These are phyloP conservation scores for Coleophora flavipennella DNA, from an alignment of 2,888 invertebrate genomes.

Conservation along the genomic window DNA sequence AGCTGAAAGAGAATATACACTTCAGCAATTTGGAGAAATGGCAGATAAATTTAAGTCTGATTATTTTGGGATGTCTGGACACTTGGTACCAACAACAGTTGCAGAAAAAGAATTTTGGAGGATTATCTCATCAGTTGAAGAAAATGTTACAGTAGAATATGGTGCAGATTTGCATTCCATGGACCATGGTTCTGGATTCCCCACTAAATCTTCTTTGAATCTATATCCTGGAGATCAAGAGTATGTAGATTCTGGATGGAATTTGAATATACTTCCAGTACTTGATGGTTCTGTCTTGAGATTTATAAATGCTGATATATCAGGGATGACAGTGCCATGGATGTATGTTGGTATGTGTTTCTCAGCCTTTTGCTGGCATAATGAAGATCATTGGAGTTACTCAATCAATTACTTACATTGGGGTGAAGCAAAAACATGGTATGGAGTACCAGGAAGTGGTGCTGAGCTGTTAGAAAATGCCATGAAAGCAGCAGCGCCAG, in stretches of 20 bases:
- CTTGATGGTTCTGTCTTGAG: conserved; percentile 79
- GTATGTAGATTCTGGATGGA: conserved; percentile 81
- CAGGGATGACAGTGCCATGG: conserved; percentile 83
- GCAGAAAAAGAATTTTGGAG: conserved; percentile 87
- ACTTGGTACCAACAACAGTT: conserved; percentile 71
- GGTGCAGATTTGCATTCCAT: conserved; percentile 85
- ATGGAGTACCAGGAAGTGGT: conserved; percentile 80
- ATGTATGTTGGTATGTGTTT: conserved; percentile 91
- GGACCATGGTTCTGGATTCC: conserved; percentile 84
- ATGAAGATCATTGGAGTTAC: conserved; percentile 89
- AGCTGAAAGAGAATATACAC: conserved; percentile 78
- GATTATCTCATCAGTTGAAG: conserved; percentile 79
- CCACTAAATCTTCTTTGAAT: conserved; percentile 75
- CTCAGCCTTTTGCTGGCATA: conserved; percentile 88
- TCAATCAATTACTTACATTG: conserved; percentile 87
- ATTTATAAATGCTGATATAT: conserved; percentile 83
- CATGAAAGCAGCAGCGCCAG: conserved; percentile 80
- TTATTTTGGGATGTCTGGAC: conserved; percentile 81
- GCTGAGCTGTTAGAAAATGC: conserved; percentile 80
- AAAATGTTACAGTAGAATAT: conserved; percentile 83
- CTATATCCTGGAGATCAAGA: conserved; percentile 74
- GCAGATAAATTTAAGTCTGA: conserved; percentile 84
- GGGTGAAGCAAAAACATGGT: conserved; percentile 89
- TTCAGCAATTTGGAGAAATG: conserved; percentile 84
- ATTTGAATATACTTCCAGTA: conserved; percentile 83